Evolutionary conservation across 1,140 invertebrate genomes (phyloP).

Genomic region (Trachymyrmex septentrionalis): DNA sequence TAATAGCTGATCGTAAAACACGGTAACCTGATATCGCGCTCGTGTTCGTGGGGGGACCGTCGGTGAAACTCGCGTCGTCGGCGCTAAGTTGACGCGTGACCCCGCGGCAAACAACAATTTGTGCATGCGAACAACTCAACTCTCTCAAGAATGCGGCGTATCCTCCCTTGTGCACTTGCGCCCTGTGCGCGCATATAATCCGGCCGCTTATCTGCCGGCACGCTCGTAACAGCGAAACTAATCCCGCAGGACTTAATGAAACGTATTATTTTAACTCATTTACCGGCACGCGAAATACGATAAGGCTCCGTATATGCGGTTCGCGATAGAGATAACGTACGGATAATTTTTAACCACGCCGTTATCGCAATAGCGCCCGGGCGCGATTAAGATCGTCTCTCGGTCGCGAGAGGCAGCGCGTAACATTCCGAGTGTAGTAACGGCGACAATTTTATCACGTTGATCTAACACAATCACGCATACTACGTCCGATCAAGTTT

Average conservation of each 20-base stretch:
- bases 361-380: constrained; percentile 48
- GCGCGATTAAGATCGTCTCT: constrained; percentile 52
- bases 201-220: constrained; percentile 53
- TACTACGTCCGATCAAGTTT: constrained; percentile 40
- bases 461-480: constrained; percentile 35
- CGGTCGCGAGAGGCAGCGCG: constrained; percentile 5
- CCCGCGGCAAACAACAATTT: constrained; percentile 52
- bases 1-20: neutral
- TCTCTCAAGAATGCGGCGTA: constrained; percentile 50
- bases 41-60: neutral
- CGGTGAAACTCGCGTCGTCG: constrained; percentile 30
- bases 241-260: constrained; percentile 63
- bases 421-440: neutral
- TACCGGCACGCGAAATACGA: constrained; percentile 63
- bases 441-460: constrained; percentile 33
- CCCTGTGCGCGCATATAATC: constrained; percentile 40
- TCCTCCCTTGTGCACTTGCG: constrained; percentile 40
- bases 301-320: constrained; percentile 14
- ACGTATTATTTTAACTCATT: constrained; percentile 66
- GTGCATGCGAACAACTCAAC: constrained; percentile 61
- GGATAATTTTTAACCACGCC: constrained; percentile 53
- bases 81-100: constrained; percentile 61
- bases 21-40: constrained; percentile 38
- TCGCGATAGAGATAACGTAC: constrained; percentile 5
- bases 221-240: constrained; percentile 61